Base-by-base conservation (phyloP, 2,113 vertebrate species). In the Cacatua alba region DNA sequence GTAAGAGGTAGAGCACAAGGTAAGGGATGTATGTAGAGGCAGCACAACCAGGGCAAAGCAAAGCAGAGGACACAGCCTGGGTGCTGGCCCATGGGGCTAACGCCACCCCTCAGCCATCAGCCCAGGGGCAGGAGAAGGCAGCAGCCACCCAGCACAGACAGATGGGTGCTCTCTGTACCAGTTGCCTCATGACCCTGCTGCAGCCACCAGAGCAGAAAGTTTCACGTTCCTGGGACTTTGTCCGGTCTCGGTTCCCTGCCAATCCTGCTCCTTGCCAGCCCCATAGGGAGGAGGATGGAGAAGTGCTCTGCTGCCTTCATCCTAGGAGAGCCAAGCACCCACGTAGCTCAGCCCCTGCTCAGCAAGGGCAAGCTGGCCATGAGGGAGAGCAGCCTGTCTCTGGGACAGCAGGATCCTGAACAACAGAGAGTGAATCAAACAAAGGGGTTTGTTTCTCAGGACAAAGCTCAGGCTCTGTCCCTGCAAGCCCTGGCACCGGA, bases 401-500 rank as follows among this genome's bases (percentile, higher is more conserved):
- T 13, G 83, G 68, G 86, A 55, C 92, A 90, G 83, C n/a, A 39
- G 43, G 87, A 37, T 7, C 84, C 93, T 52, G 59, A 88, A 48
- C 83, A 76, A 62, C 4, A 19, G 24, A 9, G 26, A 69, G 55
- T 1, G 8, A 67, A 17, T 3, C 8, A 57, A 57, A 94, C 89
- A 91, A 94, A 95, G 90, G 59, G 84, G 37, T 79, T 89, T 95
- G 87, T 95, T 84, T 55, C 69, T 31, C 78, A 37, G 81, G 75
- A 57, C 98, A 95, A 92, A 90, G 97, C 97, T 95, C 98, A 94
- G 98, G 95, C 94, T 90, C 87, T 43, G 86, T 35, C 71, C 86
- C 79, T 35, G 67, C 26, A 16, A 31, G 75, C 44, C 55, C 60
- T 13, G 37, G 74, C 78, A n/a, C 68, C 1, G 5, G 15, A n/a